Base-by-base conservation (phyloP, 2,888 invertebrate genomes). In the Fragum sueziense region DNA sequence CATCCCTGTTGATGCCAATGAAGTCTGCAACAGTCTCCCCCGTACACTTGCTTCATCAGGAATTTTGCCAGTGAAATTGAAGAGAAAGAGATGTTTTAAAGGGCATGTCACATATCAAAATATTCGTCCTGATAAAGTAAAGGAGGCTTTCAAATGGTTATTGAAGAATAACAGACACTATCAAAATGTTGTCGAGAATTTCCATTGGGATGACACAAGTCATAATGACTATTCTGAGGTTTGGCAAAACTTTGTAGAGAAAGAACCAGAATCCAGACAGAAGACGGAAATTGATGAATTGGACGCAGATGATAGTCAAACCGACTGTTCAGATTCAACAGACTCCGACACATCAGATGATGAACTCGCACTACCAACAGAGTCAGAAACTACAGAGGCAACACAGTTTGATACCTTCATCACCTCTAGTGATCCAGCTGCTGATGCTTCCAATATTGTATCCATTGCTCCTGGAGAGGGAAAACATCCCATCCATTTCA, bases 401-500 rank as follows among this genome's bases (percentile, higher is more conserved):
- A 6, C 25, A n/a, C 67, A 20, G 20, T 37, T 22, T 61, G 80
- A 83, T 22, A 78, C 79, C 0, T 83, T 81, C 61, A 54, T 80
- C 1, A 81, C 83, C 17, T 27, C 54, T 31, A 29, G 51, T 51
- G 76, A 85, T 67, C 79, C 69, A 31, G 47, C 62, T 33, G 14
- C 67, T 27, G 85, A 82, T 80, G 75, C 76, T 17, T 25, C 37
- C 27, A 69, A 68, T 3, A 76, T 74, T 57, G 20, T 79, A 14
- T n/a, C 14, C 14, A 51, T 76, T 27, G 76, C 80, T 1, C 76
- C 76, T 25, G 76, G 80, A 27, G 79, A 83, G 70, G 78, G 81
- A 0, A 79, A 81, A 41, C 31, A 37, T 57, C 81, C 83, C 6
- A 4, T 80, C 4, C 6, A 72, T 51, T 57, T 85, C 0, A 61